Base-by-base conservation (phyloP, 2,888 invertebrate species). In the Ectropis crepuscularia region DNA sequence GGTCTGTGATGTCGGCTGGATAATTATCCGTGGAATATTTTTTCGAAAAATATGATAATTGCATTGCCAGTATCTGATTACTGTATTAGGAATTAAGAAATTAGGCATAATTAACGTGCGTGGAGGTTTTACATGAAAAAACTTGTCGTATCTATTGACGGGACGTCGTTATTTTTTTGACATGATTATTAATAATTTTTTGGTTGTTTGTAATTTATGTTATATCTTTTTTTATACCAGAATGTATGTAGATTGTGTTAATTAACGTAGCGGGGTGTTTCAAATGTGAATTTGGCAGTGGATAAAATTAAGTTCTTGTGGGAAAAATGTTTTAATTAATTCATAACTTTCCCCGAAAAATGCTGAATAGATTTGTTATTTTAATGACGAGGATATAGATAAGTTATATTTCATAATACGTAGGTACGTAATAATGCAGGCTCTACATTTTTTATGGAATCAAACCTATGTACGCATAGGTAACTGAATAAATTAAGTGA, bases 1-100 rank as follows among this genome's bases (percentile, higher is more conserved):
- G 70, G 64, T 53, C 61, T 66, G 57, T 64, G 66, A 67, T 68
- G 65, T 64, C 69, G 63, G 65, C 12, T 48, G 53, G 45, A 63
- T 71, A 72, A 72, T 70, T 69, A 67, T 37, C 67, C 72, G 63
- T 69, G 66, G 72, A 72, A 72, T 71, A 72, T 69, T 69, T 72
- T 28, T 70, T 67, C 48, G 39, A 63, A 70, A 70, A 68, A 64
- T 68, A 72, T 68, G 68, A 64, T 65, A 64, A 63, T 55, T 53
- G 65, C 47, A 39, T 43, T 46, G 67, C 57, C 51, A 48, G 65
- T 61, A 71, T 71, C 69, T 65, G 72, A 72, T 72, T 72, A 69
- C 63, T 57, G 65, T 67, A 66, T 69, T 65, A 62, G 59, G 60
- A 70, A 68, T 59, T 60, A 64, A 59, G 51, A 64, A 53, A 64